Conservation (phyloP, 2,113 vertebrate genomes). For the Mastomys coucha region DNA sequence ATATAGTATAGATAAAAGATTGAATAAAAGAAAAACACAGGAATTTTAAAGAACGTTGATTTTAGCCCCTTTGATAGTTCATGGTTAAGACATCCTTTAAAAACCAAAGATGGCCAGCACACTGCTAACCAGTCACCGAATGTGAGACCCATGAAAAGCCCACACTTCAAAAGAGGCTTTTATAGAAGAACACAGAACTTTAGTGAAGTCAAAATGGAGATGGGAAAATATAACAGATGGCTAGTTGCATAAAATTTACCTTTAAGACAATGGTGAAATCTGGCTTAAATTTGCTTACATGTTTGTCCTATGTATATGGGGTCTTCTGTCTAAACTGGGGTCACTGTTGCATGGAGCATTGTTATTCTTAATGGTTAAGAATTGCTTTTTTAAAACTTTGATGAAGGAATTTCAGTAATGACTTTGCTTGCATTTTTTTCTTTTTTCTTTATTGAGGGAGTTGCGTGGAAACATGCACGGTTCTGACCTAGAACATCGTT, state of each 20-base stretch:
- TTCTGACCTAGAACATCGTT: slow-evolving; percentile 82
- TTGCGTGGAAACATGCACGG: slow-evolving; percentile 85
- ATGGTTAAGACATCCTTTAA: slow-evolving; percentile 89
- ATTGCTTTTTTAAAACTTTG: slow-evolving; percentile 83
- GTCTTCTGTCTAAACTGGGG: slow-evolving; percentile 89
- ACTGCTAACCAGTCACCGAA: slow-evolving; percentile 92
- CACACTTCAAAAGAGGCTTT: slow-evolving; percentile 80
- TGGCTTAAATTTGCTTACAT: slow-evolving; percentile 86
- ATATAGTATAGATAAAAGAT: slow-evolving; percentile 90
- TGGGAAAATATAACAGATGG: slow-evolving; percentile 88
- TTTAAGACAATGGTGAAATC: slow-evolving; percentile 89
- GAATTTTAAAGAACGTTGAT: slow-evolving; percentile 83
- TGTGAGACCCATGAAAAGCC: slow-evolving; percentile 87
- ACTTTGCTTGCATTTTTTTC: slow-evolving; percentile 84
- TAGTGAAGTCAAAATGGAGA: slow-evolving; percentile 94
- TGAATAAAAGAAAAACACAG: slow-evolving; percentile 83
- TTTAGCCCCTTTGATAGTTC: slow-evolving; percentile 89
- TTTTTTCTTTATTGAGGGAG: slow-evolving; percentile 54
- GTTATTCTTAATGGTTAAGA: slow-evolving; percentile 85
- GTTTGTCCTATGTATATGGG: slow-evolving; percentile 86
- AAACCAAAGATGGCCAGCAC: slow-evolving; percentile 94
- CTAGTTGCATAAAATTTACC: slow-evolving; percentile 90
- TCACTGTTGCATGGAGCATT: slow-evolving; percentile 89
- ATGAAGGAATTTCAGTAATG: slow-evolving; percentile 88
- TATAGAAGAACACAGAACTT: slow-evolving; percentile 82